Base-by-base conservation (phyloP, 2,113 vertebrate genomes). In the Platichthys flesus region DNA sequence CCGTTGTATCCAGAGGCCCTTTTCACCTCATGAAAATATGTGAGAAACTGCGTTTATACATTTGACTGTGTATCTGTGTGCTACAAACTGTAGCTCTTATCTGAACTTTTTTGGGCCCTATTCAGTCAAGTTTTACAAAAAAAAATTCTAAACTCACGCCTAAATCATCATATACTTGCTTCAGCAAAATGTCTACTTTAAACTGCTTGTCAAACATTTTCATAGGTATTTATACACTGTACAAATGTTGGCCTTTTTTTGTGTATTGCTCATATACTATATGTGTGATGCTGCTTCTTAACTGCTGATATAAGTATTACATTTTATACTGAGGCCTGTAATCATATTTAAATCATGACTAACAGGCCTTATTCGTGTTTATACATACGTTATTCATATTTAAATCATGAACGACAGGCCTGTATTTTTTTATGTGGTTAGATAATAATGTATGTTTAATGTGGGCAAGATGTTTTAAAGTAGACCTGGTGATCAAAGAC, bases 291-390 rank as follows among this genome's bases (percentile, higher is more conserved):
- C 90, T 91, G 89, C 91, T 91, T 86, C 80, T 87, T 64, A 76
- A 84, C 84, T 82, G 85, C 84, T 86, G 79, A 82, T 87, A 58
- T 52, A 74, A 66, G 61, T 83, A 67, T 85, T 62, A 78, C 70
- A 83, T 92, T 92, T 92, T 92, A 78, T 92, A 93, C 86, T 1
- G 71, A 91, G 87, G 91, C 91, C 91, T 92, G 92, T 91, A 91
- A 92, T 91, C 91, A 93, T 93, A 92, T 92, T 92, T 93, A 93
- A 93, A 93, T 88, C 79, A 93, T 93, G 92, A 92, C 89, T 93
- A 93, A 92, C 90, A 89, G 92, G 92, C 92, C 92, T 93, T 93
- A 93, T 89, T 76, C 78, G 69, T 88, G 79, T 92, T 90, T 90
- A 83, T 91, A 89, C 79, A 69, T 87, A 56, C 49, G 91, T 93